These are phyloP conservation scores for Haliclystus octoradiatus DNA, from an alignment of 30 jellyfish, hydroid and myxozoan genomes.

Conservation along the genomic window DNA sequence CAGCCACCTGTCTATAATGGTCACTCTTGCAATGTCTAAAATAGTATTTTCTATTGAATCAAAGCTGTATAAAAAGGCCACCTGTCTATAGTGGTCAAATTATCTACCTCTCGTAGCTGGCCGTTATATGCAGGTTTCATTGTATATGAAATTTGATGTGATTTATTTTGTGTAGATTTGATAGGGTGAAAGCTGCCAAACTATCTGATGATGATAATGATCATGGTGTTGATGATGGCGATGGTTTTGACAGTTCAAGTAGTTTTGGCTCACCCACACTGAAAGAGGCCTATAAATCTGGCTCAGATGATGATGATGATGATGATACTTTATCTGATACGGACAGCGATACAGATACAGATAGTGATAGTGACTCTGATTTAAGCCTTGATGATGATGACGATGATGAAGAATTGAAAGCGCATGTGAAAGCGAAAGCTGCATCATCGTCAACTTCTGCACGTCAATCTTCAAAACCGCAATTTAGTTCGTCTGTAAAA, in stretches of 20 bases:
- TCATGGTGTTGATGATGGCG: slow-evolving; percentile 14
- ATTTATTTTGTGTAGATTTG: no score
- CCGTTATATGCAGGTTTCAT: no score
- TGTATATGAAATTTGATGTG: no score
- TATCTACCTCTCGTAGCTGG: no score
- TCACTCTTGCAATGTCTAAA: no score
- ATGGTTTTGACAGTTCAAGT: slow-evolving; percentile 5
- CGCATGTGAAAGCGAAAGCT: neutral
- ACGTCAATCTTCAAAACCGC: neutral
- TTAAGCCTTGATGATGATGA: neutral
- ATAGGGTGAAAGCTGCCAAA: neutral
- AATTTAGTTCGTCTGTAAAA: no score
- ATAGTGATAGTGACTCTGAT: slow-evolving; percentile 48
- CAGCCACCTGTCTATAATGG: no score
- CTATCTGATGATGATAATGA: neutral
- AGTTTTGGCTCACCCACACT: slow-evolving; percentile 6
- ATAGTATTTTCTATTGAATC: no score
- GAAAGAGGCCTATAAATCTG: neutral
- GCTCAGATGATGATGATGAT: slow-evolving; percentile 17
- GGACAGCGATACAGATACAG: slow-evolving; percentile 44
- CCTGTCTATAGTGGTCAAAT: no score
- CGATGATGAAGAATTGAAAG: no score
- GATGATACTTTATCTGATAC: slow-evolving; percentile 6
- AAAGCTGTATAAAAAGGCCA: no score
- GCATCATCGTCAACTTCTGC: neutral